Base-by-base conservation (phyloP, 2,113 vertebrate genomes). In the Heterochromis multidens region DNA sequence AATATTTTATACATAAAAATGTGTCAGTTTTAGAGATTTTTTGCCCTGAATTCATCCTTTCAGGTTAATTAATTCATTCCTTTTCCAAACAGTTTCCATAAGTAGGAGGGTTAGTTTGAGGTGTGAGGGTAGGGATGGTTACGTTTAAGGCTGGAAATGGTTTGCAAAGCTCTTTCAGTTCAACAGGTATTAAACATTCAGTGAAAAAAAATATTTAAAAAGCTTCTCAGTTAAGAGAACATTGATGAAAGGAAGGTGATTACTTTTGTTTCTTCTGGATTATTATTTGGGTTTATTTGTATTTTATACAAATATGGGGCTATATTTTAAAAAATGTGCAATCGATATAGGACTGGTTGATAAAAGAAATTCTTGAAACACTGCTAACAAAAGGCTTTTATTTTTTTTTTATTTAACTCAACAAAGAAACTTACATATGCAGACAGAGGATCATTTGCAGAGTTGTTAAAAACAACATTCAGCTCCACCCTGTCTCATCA, bases 391-490 rank as follows among this genome's bases (percentile, higher is more conserved):
- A 35, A 35, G 35, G 1, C n/a, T n/a, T n/a, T n/a, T n/a, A n/a
- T 2, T 43, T 58, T 54, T 6, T 7, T 52, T 52, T 23, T 17
- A 5, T 1, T 14, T 1, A 70, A 46, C 16, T 70, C 11, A 46
- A 46, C 37, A 46, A 70, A 46, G 40, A 29, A 5, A 46, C 4
- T 59, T 7, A 62, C n/a, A 72, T 9, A 35, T 46, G 25, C 58
- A 81, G 33, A 40, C 52, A 60, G 77, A 77, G 11, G n/a, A 70
- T 33, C 3, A 82, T 81, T 84, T 62, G 4, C 33, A 78, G 11
- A 49, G 7, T 37, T 77, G 79, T 23, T 74, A 79, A 87, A 60
- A 86, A 80, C 88, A 85, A 59, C 37, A 57, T 25, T 17, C 54
- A 35, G 37, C 52, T 63, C 56, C 83, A 62, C n/a, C 33, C 65